phyloP scores from a whole-genome alignment of 2,888 invertebrate species.

The Temnothorax unifasciatus region DNA sequence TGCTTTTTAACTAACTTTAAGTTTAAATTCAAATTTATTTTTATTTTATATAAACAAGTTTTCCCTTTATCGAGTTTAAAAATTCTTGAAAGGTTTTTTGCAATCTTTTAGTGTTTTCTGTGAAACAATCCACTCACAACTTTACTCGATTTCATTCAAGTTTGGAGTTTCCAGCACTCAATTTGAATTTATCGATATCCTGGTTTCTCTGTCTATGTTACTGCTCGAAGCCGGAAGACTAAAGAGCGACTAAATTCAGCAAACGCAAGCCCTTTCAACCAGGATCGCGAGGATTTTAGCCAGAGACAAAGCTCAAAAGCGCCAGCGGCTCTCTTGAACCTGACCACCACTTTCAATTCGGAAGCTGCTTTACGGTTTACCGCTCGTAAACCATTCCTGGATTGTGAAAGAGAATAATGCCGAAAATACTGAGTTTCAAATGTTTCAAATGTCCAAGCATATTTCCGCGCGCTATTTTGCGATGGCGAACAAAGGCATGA shows the following conservation, averaged over 20 bases:
- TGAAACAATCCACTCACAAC: not conserved
- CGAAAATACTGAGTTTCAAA: slow-evolving; percentile 38
- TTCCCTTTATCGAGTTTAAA: not conserved
- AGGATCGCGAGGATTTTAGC: slow-evolving; percentile 36
- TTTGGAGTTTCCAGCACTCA: not conserved
- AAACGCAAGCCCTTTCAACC: slow-evolving; percentile 24
- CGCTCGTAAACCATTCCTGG: slow-evolving; percentile 24
- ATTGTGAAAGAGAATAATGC: slow-evolving; percentile 35
- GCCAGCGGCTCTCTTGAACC: slow-evolving; percentile 30
- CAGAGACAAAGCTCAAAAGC: slow-evolving; percentile 49
- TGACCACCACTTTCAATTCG: slow-evolving; percentile 45
- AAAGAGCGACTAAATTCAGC: slow-evolving; percentile 40
- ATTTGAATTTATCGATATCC: slow-evolving; percentile 10
- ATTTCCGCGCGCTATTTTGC: not conserved
- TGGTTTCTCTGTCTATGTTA: slow-evolving; percentile 11
- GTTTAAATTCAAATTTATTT: not conserved
- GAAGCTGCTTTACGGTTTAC: slow-evolving; percentile 54
- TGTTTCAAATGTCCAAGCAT: slow-evolving; percentile 8
- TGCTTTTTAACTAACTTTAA: not conserved
- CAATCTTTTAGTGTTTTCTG: not conserved
- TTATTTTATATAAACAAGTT: not conserved
- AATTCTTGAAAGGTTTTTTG: not conserved
- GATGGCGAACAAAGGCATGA: not conserved
- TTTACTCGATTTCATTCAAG: not conserved
- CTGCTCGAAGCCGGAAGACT: not conserved